These are phyloP conservation scores for Goniozus legneri DNA, from an alignment of 1,140 invertebrate species.

Conservation along the genomic window DNA sequence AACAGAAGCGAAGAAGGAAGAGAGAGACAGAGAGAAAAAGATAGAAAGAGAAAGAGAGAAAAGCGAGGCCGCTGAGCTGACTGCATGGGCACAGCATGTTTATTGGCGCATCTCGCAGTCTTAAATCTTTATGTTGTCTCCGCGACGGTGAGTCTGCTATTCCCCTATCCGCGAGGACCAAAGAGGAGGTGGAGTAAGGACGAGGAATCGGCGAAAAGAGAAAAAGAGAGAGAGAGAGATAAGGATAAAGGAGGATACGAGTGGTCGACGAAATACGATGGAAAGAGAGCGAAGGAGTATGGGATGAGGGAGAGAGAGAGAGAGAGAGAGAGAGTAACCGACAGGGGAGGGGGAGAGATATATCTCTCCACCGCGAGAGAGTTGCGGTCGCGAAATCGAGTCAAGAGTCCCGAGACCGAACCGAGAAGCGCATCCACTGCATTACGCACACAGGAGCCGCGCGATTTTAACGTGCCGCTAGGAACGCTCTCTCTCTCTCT, in stretches of 20 bases:
- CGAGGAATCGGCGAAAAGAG: background rate
- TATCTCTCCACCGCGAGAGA: slow-evolving; percentile 31
- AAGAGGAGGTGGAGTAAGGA: background rate
- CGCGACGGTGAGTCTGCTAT: slow-evolving; percentile 40
- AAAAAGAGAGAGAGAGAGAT: too few species aligned
- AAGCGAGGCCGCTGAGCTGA: too few species aligned
- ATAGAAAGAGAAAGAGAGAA: slow-evolving; percentile 15
- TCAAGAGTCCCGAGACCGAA: slow-evolving; percentile 37
- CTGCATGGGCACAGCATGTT: slow-evolving; percentile 51
- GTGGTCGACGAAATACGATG: slow-evolving; percentile 8
- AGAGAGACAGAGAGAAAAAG: slow-evolving; percentile 21
- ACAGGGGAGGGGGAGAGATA: slow-evolving; percentile 32
- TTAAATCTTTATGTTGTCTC: slow-evolving; percentile 57
- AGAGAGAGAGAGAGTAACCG: slow-evolving; percentile 23
- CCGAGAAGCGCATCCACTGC: slow-evolving; percentile 34
- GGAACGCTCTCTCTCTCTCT: background rate
- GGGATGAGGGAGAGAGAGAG: slow-evolving; percentile 3
- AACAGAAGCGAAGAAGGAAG: slow-evolving; percentile 44
- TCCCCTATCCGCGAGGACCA: slow-evolving; percentile 23
- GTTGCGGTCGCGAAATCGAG: slow-evolving; percentile 44
- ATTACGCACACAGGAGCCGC: slow-evolving; percentile 50
- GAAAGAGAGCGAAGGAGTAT: slow-evolving; percentile 16
- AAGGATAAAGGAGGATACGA: slow-evolving; percentile 3
- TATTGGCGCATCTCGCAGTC: slow-evolving; percentile 53
- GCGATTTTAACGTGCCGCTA: slow-evolving; percentile 38